Evolutionary conservation across 2,797 vertebrate genomes (phyloP).

Genomic region (Acomys russatus): DNA sequence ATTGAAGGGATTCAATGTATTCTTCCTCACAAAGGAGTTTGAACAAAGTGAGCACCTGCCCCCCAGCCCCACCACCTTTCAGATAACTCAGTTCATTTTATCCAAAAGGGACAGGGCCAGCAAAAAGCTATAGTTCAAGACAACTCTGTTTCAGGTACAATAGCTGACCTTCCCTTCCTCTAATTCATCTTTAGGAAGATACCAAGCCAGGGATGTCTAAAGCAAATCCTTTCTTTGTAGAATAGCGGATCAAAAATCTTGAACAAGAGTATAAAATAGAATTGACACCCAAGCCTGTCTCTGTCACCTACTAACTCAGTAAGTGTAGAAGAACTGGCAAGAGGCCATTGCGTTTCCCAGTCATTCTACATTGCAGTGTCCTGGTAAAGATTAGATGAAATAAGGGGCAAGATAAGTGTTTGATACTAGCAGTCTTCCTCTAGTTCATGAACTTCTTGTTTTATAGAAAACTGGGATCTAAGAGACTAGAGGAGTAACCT

Average conservation of each 20-base stretch:
- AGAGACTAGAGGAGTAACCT: not conserved
- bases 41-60: not conserved
- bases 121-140: not conserved
- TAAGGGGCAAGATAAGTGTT: not conserved
- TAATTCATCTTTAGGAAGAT: not conserved
- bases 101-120: not conserved
- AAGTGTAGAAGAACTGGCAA: not conserved
- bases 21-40: not conserved
- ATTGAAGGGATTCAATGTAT: not conserved
- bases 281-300: not conserved
- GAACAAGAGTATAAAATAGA: not conserved
- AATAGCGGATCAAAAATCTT: not conserved
- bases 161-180: not conserved
- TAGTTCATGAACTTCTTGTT: not conserved
- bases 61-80: not conserved
- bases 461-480: slow-evolving; percentile 23
- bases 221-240: not conserved
- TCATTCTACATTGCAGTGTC: not conserved
- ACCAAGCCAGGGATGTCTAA: not conserved
- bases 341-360: not conserved
- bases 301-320: not conserved
- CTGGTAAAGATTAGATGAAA: not conserved
- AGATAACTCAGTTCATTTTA: not conserved
- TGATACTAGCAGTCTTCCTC: not conserved
- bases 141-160: fast-evolving